These are phyloP conservation scores for Philhelius pedissequus DNA, from an alignment of 2,888 invertebrate species.

Conservation along the genomic window DNA sequence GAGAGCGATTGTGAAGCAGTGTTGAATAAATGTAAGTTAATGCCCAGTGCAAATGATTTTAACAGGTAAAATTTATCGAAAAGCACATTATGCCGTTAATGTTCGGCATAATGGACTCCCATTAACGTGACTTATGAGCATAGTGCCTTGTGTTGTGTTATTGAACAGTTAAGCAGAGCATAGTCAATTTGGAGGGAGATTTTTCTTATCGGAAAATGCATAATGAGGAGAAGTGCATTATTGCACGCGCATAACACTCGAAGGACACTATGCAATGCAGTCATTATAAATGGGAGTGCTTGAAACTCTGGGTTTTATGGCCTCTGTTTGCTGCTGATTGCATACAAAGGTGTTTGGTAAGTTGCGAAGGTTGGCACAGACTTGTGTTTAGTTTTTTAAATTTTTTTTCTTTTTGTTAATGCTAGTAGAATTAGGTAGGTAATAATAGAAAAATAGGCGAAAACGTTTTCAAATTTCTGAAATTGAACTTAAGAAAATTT, in stretches of 20 bases:
- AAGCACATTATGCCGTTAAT: slow-evolving; percentile 65
- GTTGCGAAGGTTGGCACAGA: neutral
- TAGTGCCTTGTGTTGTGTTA: slow-evolving; percentile 26
- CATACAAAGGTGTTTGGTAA: neutral
- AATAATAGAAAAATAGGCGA: too few relatives aligned
- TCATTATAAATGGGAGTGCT: neutral
- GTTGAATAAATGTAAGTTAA: slow-evolving; percentile 1
- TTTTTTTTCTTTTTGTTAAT: too few relatives aligned
- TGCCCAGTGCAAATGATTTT: slow-evolving; percentile 60
- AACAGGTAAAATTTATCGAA: slow-evolving; percentile 68
- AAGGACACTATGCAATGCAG: neutral
- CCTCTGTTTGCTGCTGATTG: neutral
- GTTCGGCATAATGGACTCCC: slow-evolving; percentile 64
- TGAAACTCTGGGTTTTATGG: neutral
- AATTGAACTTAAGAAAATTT: neutral
- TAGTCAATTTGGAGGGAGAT: slow-evolving; percentile 31
- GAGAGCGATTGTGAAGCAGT: neutral
- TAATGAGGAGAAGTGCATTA: slow-evolving; percentile 55
- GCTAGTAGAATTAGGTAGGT: too few relatives aligned
- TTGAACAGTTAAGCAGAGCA: neutral
- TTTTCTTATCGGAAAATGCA: slow-evolving; percentile 61
- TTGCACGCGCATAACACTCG: neutral
- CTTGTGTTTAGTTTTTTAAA: neutral
- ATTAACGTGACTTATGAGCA: slow-evolving; percentile 63
- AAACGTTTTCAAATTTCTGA: too few relatives aligned